Percentiles rank a stretch among this genome's conserved stretches.
Conservation (phyloP, 2,888 invertebrate genomes). For the Choristoneura rosaceana region DNA sequence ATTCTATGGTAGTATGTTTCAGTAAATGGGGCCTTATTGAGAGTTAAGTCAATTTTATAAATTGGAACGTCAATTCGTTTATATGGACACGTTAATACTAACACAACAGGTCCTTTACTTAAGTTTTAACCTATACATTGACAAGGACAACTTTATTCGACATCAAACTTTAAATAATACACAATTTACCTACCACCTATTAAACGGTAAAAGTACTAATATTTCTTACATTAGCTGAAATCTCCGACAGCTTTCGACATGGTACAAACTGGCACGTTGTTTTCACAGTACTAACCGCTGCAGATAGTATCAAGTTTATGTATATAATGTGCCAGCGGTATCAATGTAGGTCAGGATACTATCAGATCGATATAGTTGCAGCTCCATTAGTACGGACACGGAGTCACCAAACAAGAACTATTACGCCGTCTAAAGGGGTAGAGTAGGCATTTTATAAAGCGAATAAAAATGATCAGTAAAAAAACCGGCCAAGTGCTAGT, state of each 20-base stretch:
- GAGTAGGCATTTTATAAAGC: background rate
- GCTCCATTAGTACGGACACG: background rate
- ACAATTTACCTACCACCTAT: too few species aligned
- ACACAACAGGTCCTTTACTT: too few species aligned
- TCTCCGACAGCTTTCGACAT: background rate
- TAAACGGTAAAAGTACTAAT: too few species aligned
- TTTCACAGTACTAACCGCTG: constrained; percentile 6
- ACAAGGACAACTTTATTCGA: too few species aligned
- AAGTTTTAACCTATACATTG: too few species aligned
- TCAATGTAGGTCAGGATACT: constrained; percentile 56
- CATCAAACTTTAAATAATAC: too few species aligned
- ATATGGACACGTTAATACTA: too few species aligned
- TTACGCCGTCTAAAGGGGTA: background rate
- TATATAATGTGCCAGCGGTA: constrained; percentile 26
- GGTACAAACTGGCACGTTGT: constrained; percentile 4
- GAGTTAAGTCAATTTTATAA: too few species aligned
- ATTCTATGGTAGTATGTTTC: too few species aligned
- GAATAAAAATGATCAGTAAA: background rate
- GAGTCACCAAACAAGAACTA: background rate
- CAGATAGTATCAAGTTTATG: background rate
- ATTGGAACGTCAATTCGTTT: too few species aligned
- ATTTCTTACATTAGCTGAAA: constrained; percentile 11
- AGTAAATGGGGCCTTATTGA: too few species aligned
- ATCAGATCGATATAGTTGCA: constrained; percentile 40
- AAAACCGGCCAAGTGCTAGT: too few species aligned